These are phyloP conservation scores for Camelus bactrianus DNA, from an alignment of 2,113 vertebrate genomes.

Conservation along the genomic window DNA sequence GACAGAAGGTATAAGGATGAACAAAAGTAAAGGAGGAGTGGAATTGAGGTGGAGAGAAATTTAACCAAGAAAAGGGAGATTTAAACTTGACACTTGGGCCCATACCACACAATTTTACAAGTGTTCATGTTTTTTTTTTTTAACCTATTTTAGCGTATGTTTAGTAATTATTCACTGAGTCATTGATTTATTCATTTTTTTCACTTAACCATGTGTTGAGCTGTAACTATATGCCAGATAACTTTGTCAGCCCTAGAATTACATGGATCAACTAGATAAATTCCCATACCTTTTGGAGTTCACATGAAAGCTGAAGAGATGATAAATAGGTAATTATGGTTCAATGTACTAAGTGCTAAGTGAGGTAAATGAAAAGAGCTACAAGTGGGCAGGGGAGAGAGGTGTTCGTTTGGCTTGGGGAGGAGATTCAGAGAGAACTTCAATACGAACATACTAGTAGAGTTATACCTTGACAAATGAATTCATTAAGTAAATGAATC, in stretches of 20 bases:
- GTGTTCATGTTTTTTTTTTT: neutral
- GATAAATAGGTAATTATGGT: neutral
- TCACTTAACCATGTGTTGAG: neutral
- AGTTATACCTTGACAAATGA: neutral
- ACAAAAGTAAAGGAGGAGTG: neutral
- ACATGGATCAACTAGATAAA: neutral
- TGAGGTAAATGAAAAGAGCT: neutral
- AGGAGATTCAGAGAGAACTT: neutral
- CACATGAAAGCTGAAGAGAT: neutral
- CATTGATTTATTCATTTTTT: slow-evolving; percentile 1
- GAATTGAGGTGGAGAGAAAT: neutral
- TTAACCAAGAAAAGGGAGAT: slow-evolving; percentile 9
- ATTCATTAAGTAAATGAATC: too few species aligned
- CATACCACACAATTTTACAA: neutral
- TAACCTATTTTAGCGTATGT: neutral
- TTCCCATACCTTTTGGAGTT: neutral
- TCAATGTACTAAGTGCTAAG: slow-evolving; percentile 23
- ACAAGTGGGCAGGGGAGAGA: neutral
- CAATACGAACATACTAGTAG: neutral
- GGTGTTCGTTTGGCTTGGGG: neutral
- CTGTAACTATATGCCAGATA: neutral
- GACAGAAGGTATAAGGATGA: neutral
- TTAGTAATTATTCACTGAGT: neutral
- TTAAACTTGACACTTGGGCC: neutral
- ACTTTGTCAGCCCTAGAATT: neutral